These are phyloP conservation scores for Carassius carassius DNA, from an alignment of 2,113 vertebrate genomes.

Conservation along the genomic window DNA sequence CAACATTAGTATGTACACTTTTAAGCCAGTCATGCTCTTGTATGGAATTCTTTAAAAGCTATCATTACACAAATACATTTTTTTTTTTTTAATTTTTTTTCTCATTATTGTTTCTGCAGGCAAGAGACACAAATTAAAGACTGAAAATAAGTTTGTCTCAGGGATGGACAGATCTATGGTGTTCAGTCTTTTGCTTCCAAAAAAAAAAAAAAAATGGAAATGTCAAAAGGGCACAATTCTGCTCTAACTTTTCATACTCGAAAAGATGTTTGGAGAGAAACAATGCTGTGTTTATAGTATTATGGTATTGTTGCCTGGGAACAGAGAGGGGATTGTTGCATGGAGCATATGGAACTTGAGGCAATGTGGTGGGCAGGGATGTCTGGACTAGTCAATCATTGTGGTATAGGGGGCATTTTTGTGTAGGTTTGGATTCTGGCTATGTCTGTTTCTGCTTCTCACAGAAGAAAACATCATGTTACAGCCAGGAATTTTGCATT, in stretches of 20 bases:
- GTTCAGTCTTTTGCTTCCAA: conserved; percentile 6
- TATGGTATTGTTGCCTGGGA: neutral
- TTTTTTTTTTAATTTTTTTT: conserved; percentile 18
- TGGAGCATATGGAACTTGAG: neutral
- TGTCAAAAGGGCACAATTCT: conserved; percentile 26
- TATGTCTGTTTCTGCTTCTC: conserved; percentile 97
- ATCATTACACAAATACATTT: conserved; percentile 89
- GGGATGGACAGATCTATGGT: neutral
- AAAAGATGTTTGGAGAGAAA: neutral
- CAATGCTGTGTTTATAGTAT: neutral
- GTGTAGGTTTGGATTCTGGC: conserved; percentile 99
- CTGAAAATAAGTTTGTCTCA: conserved; percentile 56
- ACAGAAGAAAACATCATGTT: conserved; percentile 99
- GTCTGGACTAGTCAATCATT: conserved; percentile 76
- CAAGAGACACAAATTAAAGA: conserved; percentile 85
- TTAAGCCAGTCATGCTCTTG: conserved; percentile 92
- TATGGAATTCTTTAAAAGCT: conserved; percentile 90
- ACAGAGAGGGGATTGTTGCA: neutral
- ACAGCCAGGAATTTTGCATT: conserved; percentile 97
- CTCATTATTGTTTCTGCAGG: conserved; percentile 82
- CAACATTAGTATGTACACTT: conserved; percentile 98
- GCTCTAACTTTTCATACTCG: neutral
- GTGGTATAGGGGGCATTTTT: conserved; percentile 94
- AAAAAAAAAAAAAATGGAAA: neutral
- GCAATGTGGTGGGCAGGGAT: conserved; percentile 49